Percentiles rank a stretch among this genome's conserved stretches.
These are phyloP conservation scores for Achroia grisella DNA, from an alignment of 1,140 invertebrate species.

Conservation along the genomic window DNA sequence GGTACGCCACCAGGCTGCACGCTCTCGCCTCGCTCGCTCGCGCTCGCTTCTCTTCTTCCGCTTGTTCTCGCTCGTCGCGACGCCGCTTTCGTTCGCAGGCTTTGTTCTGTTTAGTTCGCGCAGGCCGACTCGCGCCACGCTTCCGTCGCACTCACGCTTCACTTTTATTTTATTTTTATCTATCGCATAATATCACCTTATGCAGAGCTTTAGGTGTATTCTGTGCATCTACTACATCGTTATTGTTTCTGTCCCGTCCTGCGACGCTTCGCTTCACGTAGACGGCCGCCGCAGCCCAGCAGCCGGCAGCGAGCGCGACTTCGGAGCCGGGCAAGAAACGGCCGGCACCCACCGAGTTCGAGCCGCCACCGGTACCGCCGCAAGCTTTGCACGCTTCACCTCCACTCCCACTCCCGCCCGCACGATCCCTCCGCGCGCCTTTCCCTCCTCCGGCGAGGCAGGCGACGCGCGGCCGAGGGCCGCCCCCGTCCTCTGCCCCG, in stretches of 20 bases:
- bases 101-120: conserved; percentile 65
- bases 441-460: conserved; percentile 25
- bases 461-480: conserved; percentile 32
- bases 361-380: conserved; percentile 64
- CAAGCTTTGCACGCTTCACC: conserved; percentile 59
- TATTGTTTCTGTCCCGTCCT: conserved; percentile 73
- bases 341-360: conserved; percentile 64
- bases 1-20: conserved; percentile 86
- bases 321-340: conserved; percentile 67
- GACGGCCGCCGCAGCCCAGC: conserved; percentile 66
- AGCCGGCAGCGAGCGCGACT: conserved; percentile 58
- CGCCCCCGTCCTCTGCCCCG: conserved; percentile 40
- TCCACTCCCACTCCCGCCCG: conserved; percentile 37
- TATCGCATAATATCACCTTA: conserved; percentile 71
- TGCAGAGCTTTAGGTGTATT: conserved; percentile 73
- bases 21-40: conserved; percentile 66
- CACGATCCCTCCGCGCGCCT: conserved; percentile 49
- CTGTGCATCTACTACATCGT: conserved; percentile 74
- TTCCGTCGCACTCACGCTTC: conserved; percentile 72
- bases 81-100: conserved; percentile 68
- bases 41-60: conserved; percentile 68
- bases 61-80: conserved; percentile 67
- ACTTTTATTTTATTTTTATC: conserved; percentile 68
- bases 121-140: conserved; percentile 60
- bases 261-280: conserved; percentile 73